A percentile compares a stretch with the other conserved stretches of the same genome.
Evolutionary conservation across 2,113 vertebrate species (phyloP).

Genomic region (Albula goreensis): DNA sequence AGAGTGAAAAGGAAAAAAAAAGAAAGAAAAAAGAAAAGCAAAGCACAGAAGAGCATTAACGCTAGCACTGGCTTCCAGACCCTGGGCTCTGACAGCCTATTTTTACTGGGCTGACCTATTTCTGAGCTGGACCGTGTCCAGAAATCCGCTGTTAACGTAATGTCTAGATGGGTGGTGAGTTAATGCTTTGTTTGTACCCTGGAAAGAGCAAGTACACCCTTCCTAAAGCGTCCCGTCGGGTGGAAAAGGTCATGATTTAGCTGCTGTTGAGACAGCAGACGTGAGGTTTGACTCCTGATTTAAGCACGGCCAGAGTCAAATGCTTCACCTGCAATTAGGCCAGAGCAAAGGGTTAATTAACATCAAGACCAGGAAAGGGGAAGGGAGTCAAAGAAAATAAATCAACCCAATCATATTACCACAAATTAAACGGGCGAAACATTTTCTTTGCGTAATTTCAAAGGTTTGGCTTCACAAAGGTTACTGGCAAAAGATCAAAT

Average conservation of each 20-base stretch:
- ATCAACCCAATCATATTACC: neutral
- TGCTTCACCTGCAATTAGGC: neutral
- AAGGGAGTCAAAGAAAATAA: neutral
- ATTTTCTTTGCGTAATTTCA: neutral
- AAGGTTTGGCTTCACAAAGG: neutral
- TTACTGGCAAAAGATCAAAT: neutral
- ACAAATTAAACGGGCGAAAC: neutral
- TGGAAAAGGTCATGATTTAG: neutral
- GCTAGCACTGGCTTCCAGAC: conserved; percentile 12
- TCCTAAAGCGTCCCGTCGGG: neutral
- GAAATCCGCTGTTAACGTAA: conserved; percentile 30
- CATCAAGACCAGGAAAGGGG: neutral
- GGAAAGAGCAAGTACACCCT: conserved; percentile 14
- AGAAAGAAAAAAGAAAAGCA: conserved; percentile 4
- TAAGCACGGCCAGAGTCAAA: neutral
- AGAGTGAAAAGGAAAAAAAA: neutral
- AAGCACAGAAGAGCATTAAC: neutral
- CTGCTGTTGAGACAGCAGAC: neutral
- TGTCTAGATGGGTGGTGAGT: conserved; percentile 33
- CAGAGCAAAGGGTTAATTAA: neutral
- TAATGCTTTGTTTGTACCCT: conserved; percentile 23
- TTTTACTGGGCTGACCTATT: conserved; percentile 46
- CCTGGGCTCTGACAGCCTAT: conserved; percentile 17
- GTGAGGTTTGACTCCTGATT: neutral
- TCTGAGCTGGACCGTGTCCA: conserved; percentile 33